Evolutionary conservation across 1,140 invertebrate species (phyloP).

Genomic region (Gonatopus flavifemur): DNA sequence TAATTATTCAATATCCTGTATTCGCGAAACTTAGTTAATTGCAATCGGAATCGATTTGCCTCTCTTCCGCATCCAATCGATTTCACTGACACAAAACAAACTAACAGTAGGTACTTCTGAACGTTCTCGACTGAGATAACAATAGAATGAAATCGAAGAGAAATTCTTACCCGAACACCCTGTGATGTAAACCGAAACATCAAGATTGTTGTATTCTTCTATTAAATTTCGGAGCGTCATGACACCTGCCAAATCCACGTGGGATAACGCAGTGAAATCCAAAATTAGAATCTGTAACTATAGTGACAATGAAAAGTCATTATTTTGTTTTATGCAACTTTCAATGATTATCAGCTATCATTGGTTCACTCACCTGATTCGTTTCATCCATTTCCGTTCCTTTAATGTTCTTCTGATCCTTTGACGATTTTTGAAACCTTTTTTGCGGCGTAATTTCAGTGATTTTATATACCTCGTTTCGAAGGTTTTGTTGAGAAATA

Average conservation of each 20-base stretch:
- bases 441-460: conserved; percentile 58
- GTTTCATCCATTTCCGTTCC: conserved; percentile 40
- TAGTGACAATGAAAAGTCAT: conserved; percentile 22
- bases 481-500: conserved; percentile 69
- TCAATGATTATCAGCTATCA: neutral
- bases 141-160: neutral
- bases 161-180: conserved; percentile 63
- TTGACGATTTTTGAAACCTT: too few species aligned
- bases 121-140: neutral
- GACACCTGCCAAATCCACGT: conserved; percentile 71
- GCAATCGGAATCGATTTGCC: too few species aligned
- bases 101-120: too few species aligned
- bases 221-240: conserved; percentile 61
- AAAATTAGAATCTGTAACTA: conserved; percentile 65
- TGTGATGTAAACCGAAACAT: conserved; percentile 63
- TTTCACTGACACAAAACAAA: too few species aligned
- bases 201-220: conserved; percentile 59
- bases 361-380: conserved; percentile 28
- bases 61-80: too few species aligned
- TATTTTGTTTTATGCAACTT: neutral
- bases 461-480: conserved; percentile 61
- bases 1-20: too few species aligned
- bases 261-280: conserved; percentile 71
- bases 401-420: conserved; percentile 28
- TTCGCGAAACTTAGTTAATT: too few species aligned